Conservation (phyloP, 1,140 invertebrate species). For the Melitaea cinxia region DNA sequence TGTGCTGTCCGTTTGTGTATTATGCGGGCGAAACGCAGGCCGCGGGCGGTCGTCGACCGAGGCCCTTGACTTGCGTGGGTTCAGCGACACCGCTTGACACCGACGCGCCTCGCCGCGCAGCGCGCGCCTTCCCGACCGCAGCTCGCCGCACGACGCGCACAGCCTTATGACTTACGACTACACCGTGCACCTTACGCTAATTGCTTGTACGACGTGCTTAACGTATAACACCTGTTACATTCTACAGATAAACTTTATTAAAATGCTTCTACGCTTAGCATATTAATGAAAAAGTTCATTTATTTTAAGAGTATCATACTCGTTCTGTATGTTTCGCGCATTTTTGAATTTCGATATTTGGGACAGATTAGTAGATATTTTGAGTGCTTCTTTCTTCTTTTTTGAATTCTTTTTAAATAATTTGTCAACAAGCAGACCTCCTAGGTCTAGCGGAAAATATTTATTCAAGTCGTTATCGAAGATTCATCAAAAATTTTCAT, state of each 20-base stretch:
- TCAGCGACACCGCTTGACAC: conserved; percentile 67
- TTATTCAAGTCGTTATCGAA: too few species aligned
- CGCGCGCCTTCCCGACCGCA: conserved; percentile 12
- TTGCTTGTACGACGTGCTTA: conserved; percentile 7
- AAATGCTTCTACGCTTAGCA: background rate
- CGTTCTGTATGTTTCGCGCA: background rate
- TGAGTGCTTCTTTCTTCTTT: too few species aligned
- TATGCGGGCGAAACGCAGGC: conserved; percentile 56
- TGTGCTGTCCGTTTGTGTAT: conserved; percentile 53
- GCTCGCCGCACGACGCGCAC: conserved; percentile 11
- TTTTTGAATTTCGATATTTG: too few species aligned
- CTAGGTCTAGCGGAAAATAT: too few species aligned
- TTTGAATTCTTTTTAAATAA: too few species aligned
- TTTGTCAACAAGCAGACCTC: too few species aligned
- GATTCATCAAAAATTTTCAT: too few species aligned
- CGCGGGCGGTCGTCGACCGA: conserved; percentile 74
- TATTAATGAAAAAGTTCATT: background rate
- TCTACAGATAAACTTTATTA: background rate
- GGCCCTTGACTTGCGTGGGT: conserved; percentile 77
- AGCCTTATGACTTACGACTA: too few species aligned
- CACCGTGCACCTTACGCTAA: conserved; percentile 17
- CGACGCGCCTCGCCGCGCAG: conserved; percentile 39
- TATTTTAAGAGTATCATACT: background rate
- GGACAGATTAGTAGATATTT: too few species aligned
- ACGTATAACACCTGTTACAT: conserved; percentile 11